phyloP scores from a whole-genome alignment of 1,140 invertebrate genomes.

The Platyscapa corneri region DNA sequence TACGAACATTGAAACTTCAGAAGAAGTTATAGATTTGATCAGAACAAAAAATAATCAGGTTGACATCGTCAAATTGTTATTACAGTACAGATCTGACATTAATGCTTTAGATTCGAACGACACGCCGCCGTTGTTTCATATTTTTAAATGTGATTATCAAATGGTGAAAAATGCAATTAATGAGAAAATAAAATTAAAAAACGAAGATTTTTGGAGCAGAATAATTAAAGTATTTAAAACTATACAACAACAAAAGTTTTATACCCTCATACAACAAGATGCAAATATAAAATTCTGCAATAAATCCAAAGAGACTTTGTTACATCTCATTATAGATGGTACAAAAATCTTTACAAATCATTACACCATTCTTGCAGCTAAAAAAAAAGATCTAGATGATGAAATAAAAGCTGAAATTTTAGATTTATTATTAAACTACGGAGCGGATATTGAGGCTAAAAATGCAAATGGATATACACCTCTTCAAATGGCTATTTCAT shows the following conservation, averaged over 20 bases:
- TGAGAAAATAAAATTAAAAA: neutral
- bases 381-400: constrained; percentile 20
- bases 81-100: too few species aligned
- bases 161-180: neutral
- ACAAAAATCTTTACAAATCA: neutral
- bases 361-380: neutral
- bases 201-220: neutral
- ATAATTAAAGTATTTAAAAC: neutral
- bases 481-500: constrained; percentile 26
- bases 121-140: constrained; percentile 34
- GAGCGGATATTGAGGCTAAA: constrained; percentile 10
- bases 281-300: constrained; percentile 12
- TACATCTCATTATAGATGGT: constrained; percentile 41
- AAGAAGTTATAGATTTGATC: too few species aligned
- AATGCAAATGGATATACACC: constrained; percentile 7
- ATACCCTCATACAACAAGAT: neutral
- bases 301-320: constrained; percentile 20
- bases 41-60: too few species aligned
- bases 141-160: constrained; percentile 33
- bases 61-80: too few species aligned
- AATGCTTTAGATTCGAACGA: too few species aligned
- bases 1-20: too few species aligned
- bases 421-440: constrained; percentile 23
- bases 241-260: constrained; percentile 30
- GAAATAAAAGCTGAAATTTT: constrained; percentile 32